phyloP scores from a whole-genome alignment of 2,113 vertebrate species.

The Ophiodon elongatus region DNA sequence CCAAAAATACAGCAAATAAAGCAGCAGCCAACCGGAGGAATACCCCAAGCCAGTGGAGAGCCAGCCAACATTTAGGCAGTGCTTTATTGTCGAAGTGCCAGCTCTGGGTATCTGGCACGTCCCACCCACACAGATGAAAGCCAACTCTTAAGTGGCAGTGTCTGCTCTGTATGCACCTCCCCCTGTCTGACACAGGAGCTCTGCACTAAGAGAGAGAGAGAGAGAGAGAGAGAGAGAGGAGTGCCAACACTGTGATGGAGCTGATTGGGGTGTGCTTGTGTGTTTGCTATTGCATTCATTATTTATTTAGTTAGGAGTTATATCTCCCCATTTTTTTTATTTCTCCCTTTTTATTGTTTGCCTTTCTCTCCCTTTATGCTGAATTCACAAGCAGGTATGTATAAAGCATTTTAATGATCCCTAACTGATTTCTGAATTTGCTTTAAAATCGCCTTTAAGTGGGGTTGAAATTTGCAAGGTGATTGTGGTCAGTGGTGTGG shows the following conservation, averaged over 20 bases:
- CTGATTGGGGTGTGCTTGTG: conserved; percentile 37
- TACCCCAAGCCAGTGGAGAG: conserved; percentile 27
- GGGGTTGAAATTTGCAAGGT: conserved; percentile 53
- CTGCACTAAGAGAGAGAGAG: conserved; percentile 20
- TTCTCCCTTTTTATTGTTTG: conserved; percentile 67
- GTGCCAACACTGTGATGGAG: conserved; percentile 28
- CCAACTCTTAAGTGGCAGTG: conserved; percentile 70
- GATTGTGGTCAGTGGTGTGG: conserved; percentile 47
- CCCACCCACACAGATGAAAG: conserved; percentile 83
- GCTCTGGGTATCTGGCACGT: conserved; percentile 58
- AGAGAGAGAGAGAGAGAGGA: conserved; percentile 9
- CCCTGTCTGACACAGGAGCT: conserved; percentile 65
- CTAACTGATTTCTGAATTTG: conserved; percentile 62
- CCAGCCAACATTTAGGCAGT: conserved; percentile 58
- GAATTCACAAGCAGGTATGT: conserved; percentile 67
- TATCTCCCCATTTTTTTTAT: conserved; percentile 73
- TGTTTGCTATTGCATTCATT: conserved; percentile 65
- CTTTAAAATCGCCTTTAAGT: conserved; percentile 53
- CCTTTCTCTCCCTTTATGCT: conserved; percentile 53
- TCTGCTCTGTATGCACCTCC: conserved; percentile 72
- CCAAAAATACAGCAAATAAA: conserved; percentile 52
- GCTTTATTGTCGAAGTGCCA: conserved; percentile 51
- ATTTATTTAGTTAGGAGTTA: conserved; percentile 53
- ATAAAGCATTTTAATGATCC: conserved; percentile 71
- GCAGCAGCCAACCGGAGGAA: conserved; percentile 49